A percentile compares a stretch with the other conserved stretches of the same genome.
phyloP scores from a whole-genome alignment of 2,888 invertebrate genomes.

The Leptinotarsa peninsularis region DNA sequence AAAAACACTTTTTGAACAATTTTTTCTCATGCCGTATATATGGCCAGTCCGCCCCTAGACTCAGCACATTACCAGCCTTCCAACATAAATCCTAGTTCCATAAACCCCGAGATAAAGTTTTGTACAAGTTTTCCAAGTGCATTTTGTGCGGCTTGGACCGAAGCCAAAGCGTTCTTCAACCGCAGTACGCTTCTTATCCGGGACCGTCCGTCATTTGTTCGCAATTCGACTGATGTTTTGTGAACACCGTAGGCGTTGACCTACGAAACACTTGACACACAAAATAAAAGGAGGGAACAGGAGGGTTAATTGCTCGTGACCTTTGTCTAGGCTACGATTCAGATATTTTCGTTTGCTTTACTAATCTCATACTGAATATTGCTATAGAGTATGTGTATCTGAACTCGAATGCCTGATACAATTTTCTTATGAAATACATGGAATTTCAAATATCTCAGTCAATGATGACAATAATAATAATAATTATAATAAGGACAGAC shows the following conservation, averaged over 20 bases:
- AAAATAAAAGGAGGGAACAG: constrained; percentile 12
- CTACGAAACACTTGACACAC: constrained; percentile 29
- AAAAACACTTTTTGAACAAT: too few relatives aligned
- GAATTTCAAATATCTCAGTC: too few relatives aligned
- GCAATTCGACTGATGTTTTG: constrained; percentile 28
- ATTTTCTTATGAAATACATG: too few relatives aligned
- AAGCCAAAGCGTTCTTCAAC: constrained; percentile 20
- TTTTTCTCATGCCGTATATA: neutral
- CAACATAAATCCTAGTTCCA: constrained; percentile 16
- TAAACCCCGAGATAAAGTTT: constrained; percentile 49
- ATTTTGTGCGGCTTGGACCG: constrained; percentile 33
- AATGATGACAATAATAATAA: too few relatives aligned
- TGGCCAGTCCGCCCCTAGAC: constrained; percentile 5
- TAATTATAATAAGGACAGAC: too few relatives aligned
- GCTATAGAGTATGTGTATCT: neutral
- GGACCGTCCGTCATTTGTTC: constrained; percentile 25
- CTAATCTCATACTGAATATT: neutral
- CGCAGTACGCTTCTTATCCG: neutral
- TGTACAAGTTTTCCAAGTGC: constrained; percentile 50
- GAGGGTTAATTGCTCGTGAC: neutral
- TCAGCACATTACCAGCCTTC: neutral
- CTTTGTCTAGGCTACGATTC: neutral
- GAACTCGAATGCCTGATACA: too few relatives aligned
- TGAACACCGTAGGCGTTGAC: constrained; percentile 23
- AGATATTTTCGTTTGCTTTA: neutral